Conservation (phyloP, 2,888 invertebrate species). For the Dynastes maya region DNA sequence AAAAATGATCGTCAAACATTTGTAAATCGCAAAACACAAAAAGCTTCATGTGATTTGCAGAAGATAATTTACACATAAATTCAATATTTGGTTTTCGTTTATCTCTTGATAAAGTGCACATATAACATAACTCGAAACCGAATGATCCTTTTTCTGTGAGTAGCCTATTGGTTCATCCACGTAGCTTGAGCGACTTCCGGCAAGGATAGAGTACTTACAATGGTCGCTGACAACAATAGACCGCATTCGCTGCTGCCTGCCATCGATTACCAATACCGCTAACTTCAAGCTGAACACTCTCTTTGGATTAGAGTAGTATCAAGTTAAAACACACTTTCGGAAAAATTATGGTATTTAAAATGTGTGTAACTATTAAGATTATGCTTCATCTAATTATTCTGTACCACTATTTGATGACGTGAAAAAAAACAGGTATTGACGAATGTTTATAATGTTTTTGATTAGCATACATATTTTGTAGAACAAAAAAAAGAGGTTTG, state of each 20-base stretch:
- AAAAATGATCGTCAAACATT: no score
- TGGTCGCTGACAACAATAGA: constrained; percentile 65
- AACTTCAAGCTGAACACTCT: constrained; percentile 64
- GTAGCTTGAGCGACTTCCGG: constrained; percentile 63
- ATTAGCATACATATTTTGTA: no score
- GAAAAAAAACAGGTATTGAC: not conserved
- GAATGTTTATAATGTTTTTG: no score
- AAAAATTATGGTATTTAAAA: constrained; percentile 42
- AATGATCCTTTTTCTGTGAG: constrained; percentile 32
- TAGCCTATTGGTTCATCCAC: constrained; percentile 56
- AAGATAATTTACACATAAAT: no score
- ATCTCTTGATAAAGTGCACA: constrained; percentile 18
- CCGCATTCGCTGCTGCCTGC: constrained; percentile 61
- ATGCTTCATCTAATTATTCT: not conserved
- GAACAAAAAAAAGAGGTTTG: no score
- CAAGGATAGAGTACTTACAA: constrained; percentile 64
- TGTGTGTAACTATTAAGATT: not conserved
- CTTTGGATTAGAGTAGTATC: constrained; percentile 37
- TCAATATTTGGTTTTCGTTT: no score
- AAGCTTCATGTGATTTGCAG: no score
- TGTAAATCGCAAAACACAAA: no score
- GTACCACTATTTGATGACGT: not conserved
- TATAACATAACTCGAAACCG: constrained; percentile 19
- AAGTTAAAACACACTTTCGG: constrained; percentile 32
- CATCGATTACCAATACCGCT: constrained; percentile 66